Evolutionary conservation across 1,140 invertebrate species (phyloP), one percentile per base, ranked within the genome.

Genomic region (Drosophila pandora): DNA sequence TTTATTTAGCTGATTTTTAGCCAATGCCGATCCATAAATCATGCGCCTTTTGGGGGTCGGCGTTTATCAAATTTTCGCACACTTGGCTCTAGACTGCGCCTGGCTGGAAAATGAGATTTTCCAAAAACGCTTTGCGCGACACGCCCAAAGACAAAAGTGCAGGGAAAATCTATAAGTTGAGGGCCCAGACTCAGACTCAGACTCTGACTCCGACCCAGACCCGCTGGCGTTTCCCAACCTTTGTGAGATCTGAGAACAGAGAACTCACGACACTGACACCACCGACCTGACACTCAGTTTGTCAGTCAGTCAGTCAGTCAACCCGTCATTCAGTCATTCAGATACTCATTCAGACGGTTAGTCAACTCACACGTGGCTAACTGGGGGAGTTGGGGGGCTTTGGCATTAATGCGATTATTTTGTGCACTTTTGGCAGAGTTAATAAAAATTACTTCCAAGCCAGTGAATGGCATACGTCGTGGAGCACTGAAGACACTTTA

Each of bases 61-160:
- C 71, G 84, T 83, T 88, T 88, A 88, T 88, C 83, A 88, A 88
- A 83, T 89, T 88, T 89, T 88, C 84, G 84, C 83, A 88, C 84
- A 88, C 83, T 88, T 88, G 83, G 79, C 75, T 87, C 61, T 56
- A 49, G 68, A 47, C 54, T 81, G 49, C 52, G 65, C 21, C 48
- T 57, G 53, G 57, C 43, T 76, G 80, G 71, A 87, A 88, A 87
- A 87, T 83, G 57, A 72, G 83, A 83, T 79, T 88, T 88, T 88
- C 79, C 63, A 67, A 69, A 69, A 77, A 62, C 68, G 52, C 68
- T 73, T 77, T 65, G 72, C 30, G 53, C 70, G 82, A 53, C 83
- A 83, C 82, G 82, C 82, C 82, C 76, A 72, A 67, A 76, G 70
- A 82, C 70, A 88, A 83, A 88, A 76, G 82, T 76, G 81, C 81